Base-by-base conservation (phyloP, 1,140 invertebrate genomes). In the Drosophila virilis region DNA sequence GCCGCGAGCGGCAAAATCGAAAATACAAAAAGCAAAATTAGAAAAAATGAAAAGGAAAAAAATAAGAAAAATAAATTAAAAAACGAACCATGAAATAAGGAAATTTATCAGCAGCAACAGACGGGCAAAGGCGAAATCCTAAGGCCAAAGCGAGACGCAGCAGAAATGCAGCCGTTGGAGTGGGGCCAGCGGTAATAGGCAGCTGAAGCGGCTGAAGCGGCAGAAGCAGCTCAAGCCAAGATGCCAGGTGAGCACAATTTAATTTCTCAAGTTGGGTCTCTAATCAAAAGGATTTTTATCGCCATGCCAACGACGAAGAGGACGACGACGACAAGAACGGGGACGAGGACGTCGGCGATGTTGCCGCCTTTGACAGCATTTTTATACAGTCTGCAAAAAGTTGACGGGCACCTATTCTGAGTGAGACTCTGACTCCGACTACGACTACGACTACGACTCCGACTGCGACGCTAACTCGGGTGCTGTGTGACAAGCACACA, bases 201-300 rank as follows among this genome's bases (percentile, higher is more conserved):
- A 51, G 42, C 42, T 35, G 60, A 33, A 35, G 46, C 9, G 17
- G 35, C n/a, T 35, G 22, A 9, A 10, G 60, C 13, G 17, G 58
- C 4, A n/a, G 22, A 38, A n/a, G 45, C 54, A 51, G 46, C 46
- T 45, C 46, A 52, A 59, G 58, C 58, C 59, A 33, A 74, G 78
- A 79, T 83, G 83, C 72, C 84, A 89, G 84, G 79, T 89, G 84
- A 83, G 84, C 83, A 82, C 83, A 89, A 88, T 88, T 88, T 88
- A 88, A 88, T 88, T 88, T 88, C 84, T 88, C 83, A 88, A 88
- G 84, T 77, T 81, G 76, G 52, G 13, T 58, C 75, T 86, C 83
- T 88, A 88, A 88, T 88, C 83, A 88, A 89, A 88, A 89, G 83
- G 84, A 88, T 88, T 88, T 88, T 88, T 88, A 88, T 88, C 83